Conservation (phyloP, 2,888 invertebrate genomes). For the Drosophila bunnanda region DNA sequence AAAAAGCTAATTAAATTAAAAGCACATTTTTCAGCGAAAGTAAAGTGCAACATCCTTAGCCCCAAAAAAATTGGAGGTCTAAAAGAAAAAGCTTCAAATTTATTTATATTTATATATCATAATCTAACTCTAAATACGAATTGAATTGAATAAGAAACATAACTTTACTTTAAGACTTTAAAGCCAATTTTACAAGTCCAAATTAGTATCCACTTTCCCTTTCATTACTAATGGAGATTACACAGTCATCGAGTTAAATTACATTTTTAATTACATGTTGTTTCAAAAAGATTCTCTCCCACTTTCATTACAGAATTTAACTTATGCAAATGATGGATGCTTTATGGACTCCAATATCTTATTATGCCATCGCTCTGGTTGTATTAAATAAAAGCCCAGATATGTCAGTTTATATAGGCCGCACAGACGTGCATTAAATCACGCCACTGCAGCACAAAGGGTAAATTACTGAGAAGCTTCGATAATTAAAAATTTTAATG, state of each 20-base stretch:
- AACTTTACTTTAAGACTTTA: too few species aligned
- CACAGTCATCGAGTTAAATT: too few species aligned
- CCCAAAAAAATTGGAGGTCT: not conserved
- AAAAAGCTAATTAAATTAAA: slow-evolving; percentile 79
- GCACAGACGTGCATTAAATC: slow-evolving; percentile 29
- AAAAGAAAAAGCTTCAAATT: slow-evolving; percentile 10
- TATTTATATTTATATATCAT: too few species aligned
- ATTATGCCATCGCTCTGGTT: slow-evolving; percentile 30
- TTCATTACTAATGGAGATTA: not conserved
- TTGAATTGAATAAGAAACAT: too few species aligned
- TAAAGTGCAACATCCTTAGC: slow-evolving; percentile 49
- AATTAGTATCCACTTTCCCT: not conserved
- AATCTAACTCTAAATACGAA: too few species aligned
- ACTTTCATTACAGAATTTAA: slow-evolving; percentile 1
- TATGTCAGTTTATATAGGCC: slow-evolving; percentile 1
- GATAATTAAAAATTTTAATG: slow-evolving; percentile 79
- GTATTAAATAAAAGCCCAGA: slow-evolving; percentile 11
- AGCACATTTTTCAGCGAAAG: slow-evolving; percentile 66
- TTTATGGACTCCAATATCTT: slow-evolving; percentile 36
- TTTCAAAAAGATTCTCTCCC: not conserved
- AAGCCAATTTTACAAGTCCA: too few species aligned
- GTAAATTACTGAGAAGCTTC: slow-evolving; percentile 35
- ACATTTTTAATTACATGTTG: not conserved
- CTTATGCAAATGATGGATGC: slow-evolving; percentile 17
- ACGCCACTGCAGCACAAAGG: slow-evolving; percentile 28